Evolutionary conservation across 2,888 invertebrate species (phyloP).

Genomic region (Actias luna): DNA sequence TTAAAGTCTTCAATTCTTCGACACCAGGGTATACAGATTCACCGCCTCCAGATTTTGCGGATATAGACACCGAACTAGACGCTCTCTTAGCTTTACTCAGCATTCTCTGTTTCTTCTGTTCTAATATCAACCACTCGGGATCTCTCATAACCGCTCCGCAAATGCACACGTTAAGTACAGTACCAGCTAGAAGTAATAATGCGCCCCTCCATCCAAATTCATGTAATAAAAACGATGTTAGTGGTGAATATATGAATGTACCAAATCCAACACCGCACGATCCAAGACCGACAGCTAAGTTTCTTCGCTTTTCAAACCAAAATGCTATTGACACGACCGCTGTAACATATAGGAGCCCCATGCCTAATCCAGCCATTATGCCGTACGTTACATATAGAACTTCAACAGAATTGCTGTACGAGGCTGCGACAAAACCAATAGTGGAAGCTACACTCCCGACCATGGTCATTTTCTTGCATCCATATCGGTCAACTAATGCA

Average conservation of each 20-base stretch:
- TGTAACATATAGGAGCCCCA: slow-evolving; percentile 92
- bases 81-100: slow-evolving; percentile 77
- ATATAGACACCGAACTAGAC: slow-evolving; percentile 79
- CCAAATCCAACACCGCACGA: slow-evolving; percentile 95
- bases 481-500: slow-evolving; percentile 91
- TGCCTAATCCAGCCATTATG: slow-evolving; percentile 90
- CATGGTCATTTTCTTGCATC: slow-evolving; percentile 89
- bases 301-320: slow-evolving; percentile 94
- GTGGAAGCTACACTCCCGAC: slow-evolving; percentile 87
- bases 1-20: slow-evolving; percentile 85
- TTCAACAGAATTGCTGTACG: slow-evolving; percentile 87
- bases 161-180: slow-evolving; percentile 92
- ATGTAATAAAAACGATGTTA: slow-evolving; percentile 88
- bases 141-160: slow-evolving; percentile 94
- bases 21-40: slow-evolving; percentile 83
- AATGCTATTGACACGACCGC: slow-evolving; percentile 95
- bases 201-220: slow-evolving; percentile 92
- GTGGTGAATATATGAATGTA: slow-evolving; percentile 92
- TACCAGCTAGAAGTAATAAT: slow-evolving; percentile 88
- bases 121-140: slow-evolving; percentile 89
- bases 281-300: slow-evolving; percentile 92
- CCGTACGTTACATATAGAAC: slow-evolving; percentile 92
- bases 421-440: slow-evolving; percentile 89
- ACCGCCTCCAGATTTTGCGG: slow-evolving; percentile 75
- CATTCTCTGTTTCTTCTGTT: slow-evolving; percentile 82